Base-by-base conservation (phyloP, 1,140 invertebrate genomes). In the Calosoma granatense region DNA sequence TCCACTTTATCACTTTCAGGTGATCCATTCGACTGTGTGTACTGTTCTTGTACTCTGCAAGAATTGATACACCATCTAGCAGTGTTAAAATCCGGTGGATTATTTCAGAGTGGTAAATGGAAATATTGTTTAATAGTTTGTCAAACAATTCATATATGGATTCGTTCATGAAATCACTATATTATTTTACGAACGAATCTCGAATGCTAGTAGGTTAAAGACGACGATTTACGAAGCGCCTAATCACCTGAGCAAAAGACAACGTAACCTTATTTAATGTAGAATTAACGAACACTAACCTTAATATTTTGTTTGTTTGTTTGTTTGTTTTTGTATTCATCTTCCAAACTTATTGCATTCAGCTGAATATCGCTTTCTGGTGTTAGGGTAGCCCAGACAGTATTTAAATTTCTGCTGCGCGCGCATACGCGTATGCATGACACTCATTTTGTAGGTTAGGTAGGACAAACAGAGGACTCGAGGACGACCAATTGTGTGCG, bases 401-500 rank as follows among this genome's bases (percentile, higher is more conserved):
- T 53, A 53, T 53, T 53, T 53, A 53, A 53, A 21, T 53, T 53
- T 53, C 17, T 20, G 6, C 22, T 53, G 51, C 41, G 51, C 20
- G 21, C 11, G 21, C 51, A 12, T 20, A 21, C 51, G 51, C 21
- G 11, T 6, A 53, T n/a, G n/a, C n/a, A n/a, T n/a, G n/a, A n/a
- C n/a, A n/a, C n/a, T n/a, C n/a, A n/a, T n/a, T n/a, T n/a, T n/a
- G n/a, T 53, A 21, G 19, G 2, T 53, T 53, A 20, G 19, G 51
- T 53, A 53, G 21, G 22, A 11, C 51, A 53, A 12, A 21, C 19
- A 17, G 20, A 64, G 67, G 68, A 66, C 54, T 65, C 64, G 54
- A 68, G 68, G 68, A 70, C 63, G 68, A 70, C 62, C 66, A 55
- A 63, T 23, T 43, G 60, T 59, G 56, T 56, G 61, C 61, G 59